These are phyloP conservation scores for Sinohyriopsis cumingii DNA, from an alignment of 2,888 invertebrate genomes.

Conservation along the genomic window DNA sequence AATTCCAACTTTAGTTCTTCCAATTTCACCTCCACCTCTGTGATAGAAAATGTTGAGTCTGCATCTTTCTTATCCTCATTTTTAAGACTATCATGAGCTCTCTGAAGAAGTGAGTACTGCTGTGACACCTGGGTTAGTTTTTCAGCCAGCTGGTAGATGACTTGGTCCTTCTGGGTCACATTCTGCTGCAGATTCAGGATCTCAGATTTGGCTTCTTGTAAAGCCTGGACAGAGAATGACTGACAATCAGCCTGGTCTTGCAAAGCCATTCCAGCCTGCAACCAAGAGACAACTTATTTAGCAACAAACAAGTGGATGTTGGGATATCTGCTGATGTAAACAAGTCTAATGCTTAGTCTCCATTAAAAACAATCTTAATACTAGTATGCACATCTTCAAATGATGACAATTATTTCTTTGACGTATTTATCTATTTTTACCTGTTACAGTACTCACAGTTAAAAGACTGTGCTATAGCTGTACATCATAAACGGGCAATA, in stretches of 20 bases:
- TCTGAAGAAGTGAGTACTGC: conserved; percentile 32
- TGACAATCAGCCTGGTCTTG: conserved; percentile 55
- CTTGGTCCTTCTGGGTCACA: conserved; percentile 44
- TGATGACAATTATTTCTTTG: no score
- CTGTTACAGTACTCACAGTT: no score
- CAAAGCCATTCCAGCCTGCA: conserved; percentile 62
- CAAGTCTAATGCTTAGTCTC: no score
- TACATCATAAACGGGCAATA: no score
- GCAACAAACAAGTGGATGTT: neutral
- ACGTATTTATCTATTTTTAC: no score
- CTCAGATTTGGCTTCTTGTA: conserved; percentile 65
- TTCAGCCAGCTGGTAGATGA: conserved; percentile 36
- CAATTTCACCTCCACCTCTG: no score
- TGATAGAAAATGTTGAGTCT: neutral
- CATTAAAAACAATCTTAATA: no score
- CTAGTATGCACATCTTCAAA: no score
- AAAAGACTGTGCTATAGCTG: no score
- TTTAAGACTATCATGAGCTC: conserved; percentile 13
- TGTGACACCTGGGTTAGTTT: conserved; percentile 30
- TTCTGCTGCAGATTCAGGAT: conserved; percentile 58
- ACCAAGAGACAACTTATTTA: conserved; percentile 1
- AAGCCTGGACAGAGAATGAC: conserved; percentile 50
- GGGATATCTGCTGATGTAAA: no score
- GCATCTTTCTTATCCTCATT: conserved; percentile 10
- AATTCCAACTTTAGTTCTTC: conserved; percentile 4